Evolutionary conservation across 2,888 invertebrate genomes (phyloP).

Genomic region (Rotaria macrura): DNA sequence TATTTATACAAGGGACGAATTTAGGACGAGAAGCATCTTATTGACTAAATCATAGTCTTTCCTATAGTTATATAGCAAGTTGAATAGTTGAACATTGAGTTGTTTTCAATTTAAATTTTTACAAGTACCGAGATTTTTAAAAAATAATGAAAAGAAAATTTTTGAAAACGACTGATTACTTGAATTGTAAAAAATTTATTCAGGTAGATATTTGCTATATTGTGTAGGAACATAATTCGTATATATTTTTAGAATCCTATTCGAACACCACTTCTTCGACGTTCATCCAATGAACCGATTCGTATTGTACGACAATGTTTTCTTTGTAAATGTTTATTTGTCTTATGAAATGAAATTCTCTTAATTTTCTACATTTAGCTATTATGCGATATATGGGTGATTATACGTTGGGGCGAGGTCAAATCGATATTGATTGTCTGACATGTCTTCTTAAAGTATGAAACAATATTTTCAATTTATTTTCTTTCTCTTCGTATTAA

Average conservation of each 20-base stretch:
- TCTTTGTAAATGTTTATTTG: slow-evolving; percentile 42
- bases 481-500: slow-evolving; percentile 37
- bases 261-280: slow-evolving; percentile 59
- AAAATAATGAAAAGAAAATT: no score
- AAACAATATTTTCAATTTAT: no score
- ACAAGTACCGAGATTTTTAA: no score
- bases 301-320: slow-evolving; percentile 77
- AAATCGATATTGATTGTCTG: slow-evolving; percentile 84
- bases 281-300: background rate
- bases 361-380: slow-evolving; percentile 55
- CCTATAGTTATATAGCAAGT: no score
- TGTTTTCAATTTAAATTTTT: no score
- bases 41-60: no score
- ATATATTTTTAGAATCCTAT: slow-evolving; percentile 58
- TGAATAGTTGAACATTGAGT: no score
- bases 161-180: no score
- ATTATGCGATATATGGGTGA: slow-evolving; percentile 91
- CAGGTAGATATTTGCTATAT: no score
- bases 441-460: slow-evolving; percentile 83
- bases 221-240: background rate
- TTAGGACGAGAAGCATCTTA: no score
- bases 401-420: slow-evolving; percentile 64
- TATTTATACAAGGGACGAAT: no score
- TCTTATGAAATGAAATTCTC: background rate
- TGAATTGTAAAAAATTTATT: no score